These are phyloP conservation scores for Perizoma affinitatum DNA, from an alignment of 2,888 invertebrate genomes.

Conservation along the genomic window DNA sequence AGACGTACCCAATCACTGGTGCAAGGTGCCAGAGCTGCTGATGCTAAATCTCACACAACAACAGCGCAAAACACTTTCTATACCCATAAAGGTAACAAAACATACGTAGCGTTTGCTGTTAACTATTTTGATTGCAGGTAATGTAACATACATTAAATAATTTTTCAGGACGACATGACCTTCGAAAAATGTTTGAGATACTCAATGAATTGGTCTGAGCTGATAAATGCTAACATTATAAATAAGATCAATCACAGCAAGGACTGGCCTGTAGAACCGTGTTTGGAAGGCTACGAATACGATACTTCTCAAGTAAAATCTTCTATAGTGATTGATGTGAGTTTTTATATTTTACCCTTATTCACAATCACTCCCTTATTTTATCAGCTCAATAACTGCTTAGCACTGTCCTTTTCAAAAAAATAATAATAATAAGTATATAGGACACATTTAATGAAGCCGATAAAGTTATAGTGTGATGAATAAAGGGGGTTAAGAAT, in stretches of 20 bases:
- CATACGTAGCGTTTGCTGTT: background rate
- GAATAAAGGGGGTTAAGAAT: too few relatives aligned
- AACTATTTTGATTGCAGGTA: background rate
- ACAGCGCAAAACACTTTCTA: constrained; percentile 85
- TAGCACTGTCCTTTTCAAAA: too few relatives aligned
- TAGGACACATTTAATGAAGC: too few relatives aligned
- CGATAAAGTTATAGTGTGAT: too few relatives aligned
- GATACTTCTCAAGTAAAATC: constrained; percentile 87
- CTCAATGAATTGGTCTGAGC: constrained; percentile 88
- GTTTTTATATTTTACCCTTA: constrained; percentile 40
- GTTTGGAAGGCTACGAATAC: constrained; percentile 92
- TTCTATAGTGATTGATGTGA: constrained; percentile 93
- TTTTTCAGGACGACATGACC: constrained; percentile 69
- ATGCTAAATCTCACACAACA: constrained; percentile 79
- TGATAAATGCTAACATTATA: constrained; percentile 64
- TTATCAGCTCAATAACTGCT: too few relatives aligned
- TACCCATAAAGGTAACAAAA: constrained; percentile 86
- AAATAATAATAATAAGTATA: too few relatives aligned
- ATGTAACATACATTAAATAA: too few relatives aligned
- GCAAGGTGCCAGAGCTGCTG: constrained; percentile 87
- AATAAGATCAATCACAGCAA: constrained; percentile 69
- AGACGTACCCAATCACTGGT: constrained; percentile 94
- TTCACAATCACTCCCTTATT: too few relatives aligned
- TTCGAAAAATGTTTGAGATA: constrained; percentile 90
- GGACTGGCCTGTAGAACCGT: constrained; percentile 87